Evolutionary conservation across 2,797 vertebrate species (phyloP).

Genomic region (Pseudopleuronectes americanus): DNA sequence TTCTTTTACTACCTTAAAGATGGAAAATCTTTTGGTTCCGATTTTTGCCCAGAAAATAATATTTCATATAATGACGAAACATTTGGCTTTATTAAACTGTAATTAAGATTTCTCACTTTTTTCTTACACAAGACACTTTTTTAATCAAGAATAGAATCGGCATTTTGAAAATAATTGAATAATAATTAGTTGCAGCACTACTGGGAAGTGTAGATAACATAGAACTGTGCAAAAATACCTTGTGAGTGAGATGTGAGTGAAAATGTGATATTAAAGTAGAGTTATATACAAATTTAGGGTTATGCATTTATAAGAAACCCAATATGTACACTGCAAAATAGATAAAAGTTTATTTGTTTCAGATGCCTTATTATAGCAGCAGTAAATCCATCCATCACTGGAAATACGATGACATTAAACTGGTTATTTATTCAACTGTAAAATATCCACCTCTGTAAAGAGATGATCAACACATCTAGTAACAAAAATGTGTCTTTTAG

Average conservation of each 20-base stretch:
- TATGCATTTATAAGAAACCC: background rate
- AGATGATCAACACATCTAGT: too few species aligned
- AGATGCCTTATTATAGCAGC: too few species aligned
- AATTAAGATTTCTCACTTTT: background rate
- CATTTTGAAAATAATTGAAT: background rate
- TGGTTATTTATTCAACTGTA: too few species aligned
- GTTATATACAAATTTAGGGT: background rate
- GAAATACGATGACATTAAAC: too few species aligned
- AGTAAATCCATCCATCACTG: too few species aligned
- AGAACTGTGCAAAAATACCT: background rate
- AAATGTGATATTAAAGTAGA: slow-evolving; percentile 9
- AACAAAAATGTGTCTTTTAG: too few species aligned
- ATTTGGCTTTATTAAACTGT: background rate
- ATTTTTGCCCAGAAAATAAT: background rate
- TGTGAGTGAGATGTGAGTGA: background rate
- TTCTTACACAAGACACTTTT: background rate
- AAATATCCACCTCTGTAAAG: too few species aligned
- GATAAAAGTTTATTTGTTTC: background rate
- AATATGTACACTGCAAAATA: background rate
- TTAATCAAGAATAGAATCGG: background rate
- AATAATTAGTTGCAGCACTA: background rate
- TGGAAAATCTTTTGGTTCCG: too few species aligned
- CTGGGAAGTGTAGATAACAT: too few species aligned
- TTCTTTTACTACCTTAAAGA: too few species aligned
- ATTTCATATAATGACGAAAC: background rate